These are phyloP conservation scores for Pseudomugil tenellus DNA, from an alignment of 2,797 vertebrate genomes.

Conservation along the genomic window DNA sequence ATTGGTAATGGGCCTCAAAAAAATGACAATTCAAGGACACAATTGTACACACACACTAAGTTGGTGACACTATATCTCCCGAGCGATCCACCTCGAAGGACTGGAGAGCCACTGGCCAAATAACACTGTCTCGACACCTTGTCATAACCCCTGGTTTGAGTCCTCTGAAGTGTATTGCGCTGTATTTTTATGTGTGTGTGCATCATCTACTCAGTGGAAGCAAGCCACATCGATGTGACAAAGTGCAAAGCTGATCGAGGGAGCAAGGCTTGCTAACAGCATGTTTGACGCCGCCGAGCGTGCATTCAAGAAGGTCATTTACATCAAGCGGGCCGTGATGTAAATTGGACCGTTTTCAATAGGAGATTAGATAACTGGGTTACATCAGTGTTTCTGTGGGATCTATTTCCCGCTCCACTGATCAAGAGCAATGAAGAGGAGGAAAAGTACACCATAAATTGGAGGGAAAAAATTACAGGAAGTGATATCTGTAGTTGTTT, in stretches of 20 bases:
- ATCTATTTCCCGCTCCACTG: conserved; percentile 70
- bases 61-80: conserved; percentile 51
- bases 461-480: neutral
- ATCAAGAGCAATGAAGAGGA: conserved; percentile 51
- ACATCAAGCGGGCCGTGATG: conserved; percentile 46
- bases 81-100: conserved; percentile 39
- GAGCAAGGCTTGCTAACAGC: conserved; percentile 45
- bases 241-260: conserved; percentile 34
- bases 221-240: conserved; percentile 70
- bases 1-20: conserved; percentile 82
- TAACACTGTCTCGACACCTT: conserved; percentile 58
- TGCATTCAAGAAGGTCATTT: conserved; percentile 61
- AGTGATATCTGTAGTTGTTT: conserved; percentile 4
- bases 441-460: conserved; percentile 10
- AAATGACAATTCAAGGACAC: conserved; percentile 55
- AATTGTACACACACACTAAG: conserved; percentile 15
- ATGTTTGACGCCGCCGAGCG: conserved; percentile 21
- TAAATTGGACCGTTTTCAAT: conserved; percentile 68
- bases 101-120: conserved; percentile 56
- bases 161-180: conserved; percentile 19
- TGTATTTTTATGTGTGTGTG: conserved; percentile 1
- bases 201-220: conserved; percentile 29
- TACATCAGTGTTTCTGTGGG: conserved; percentile 51
- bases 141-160: conserved; percentile 55
- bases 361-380: conserved; percentile 64